A percentile compares a stretch with the other conserved stretches of the same genome.
Conservation (phyloP, 2,797 vertebrate species). For the Cirrhinus molitorella region DNA sequence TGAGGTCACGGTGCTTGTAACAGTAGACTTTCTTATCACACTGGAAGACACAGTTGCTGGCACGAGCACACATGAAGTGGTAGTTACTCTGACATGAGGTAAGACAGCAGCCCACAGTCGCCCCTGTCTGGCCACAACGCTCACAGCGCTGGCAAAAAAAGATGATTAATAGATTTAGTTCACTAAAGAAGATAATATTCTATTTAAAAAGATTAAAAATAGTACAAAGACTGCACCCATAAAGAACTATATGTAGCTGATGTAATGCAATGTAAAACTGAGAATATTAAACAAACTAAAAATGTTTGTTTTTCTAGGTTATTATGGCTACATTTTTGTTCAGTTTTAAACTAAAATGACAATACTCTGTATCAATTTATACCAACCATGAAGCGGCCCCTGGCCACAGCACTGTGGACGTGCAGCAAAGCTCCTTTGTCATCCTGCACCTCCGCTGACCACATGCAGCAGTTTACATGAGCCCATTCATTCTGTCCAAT, state of each 20-base stretch:
- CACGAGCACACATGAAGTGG: conserved; percentile 95
- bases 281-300: too few species aligned
- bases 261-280: too few species aligned
- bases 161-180: neutral
- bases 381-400: conserved; percentile 90
- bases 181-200: too few species aligned
- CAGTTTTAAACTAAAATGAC: neutral
- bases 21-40: conserved; percentile 93
- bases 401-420: conserved; percentile 89
- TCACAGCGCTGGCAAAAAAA: conserved; percentile 86
- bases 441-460: conserved; percentile 95
- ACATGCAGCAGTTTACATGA: conserved; percentile 93
- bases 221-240: neutral
- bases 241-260: neutral
- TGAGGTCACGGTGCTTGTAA: conserved; percentile 85
- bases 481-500: conserved; percentile 95
- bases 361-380: neutral
- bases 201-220: neutral
- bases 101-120: conserved; percentile 93
- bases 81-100: conserved; percentile 92
- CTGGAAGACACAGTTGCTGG: conserved; percentile 88
- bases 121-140: conserved; percentile 87
- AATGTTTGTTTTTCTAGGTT: too few species aligned
- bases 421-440: conserved; percentile 88
- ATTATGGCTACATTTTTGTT: neutral